Base-by-base conservation (phyloP, 2,797 vertebrate genomes). In the Nannoperca australis region DNA sequence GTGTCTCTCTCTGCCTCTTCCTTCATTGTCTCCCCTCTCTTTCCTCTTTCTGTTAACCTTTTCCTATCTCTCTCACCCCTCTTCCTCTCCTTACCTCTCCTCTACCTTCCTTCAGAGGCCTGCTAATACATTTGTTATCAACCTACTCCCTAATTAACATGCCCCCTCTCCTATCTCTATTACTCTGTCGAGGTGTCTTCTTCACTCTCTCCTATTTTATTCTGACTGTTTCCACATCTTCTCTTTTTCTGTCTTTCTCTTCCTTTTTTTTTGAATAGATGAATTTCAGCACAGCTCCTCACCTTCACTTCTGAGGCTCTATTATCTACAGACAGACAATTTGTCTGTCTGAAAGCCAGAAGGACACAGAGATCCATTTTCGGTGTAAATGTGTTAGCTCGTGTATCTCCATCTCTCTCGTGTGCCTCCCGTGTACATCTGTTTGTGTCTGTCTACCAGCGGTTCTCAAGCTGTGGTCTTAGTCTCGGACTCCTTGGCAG, bases 81-180 rank as follows among this genome's bases (percentile, higher is more conserved):
- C 94, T 94, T 92, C 94, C 95, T 94, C 85, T 58, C 79, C 66
- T 85, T 94, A 92, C 94, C 95, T 94, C 85, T 58, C 79, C 70
- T 85, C 91, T 91, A 93, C 92, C 94, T 93, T 96, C 94, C 95
- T 95, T 96, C 95, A 95, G 94, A 96, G 94, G 95, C 95, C 95
- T 90, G 94, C 96, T 97, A 97, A 97, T 97, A 97, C 95, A 96
- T 97, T 97, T 97, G 96, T 96, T 96, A 96, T 96, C 95, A 92
- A 92, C 87, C 86, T 91, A 88, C 94, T 92, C 88, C 93, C 94
- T 96, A 95, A 96, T 96, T 95, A 96, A 93, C 91, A 93, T 95
- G 93, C 92, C 85, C 90, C 89, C 92, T 82, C 68, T 83, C 58
- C 76, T 83, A 84, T 92, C 83, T 81, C 85, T 40, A 75, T 84